phyloP scores from a whole-genome alignment of 2,113 vertebrate genomes.

The Thamnaconus septentrionalis region DNA sequence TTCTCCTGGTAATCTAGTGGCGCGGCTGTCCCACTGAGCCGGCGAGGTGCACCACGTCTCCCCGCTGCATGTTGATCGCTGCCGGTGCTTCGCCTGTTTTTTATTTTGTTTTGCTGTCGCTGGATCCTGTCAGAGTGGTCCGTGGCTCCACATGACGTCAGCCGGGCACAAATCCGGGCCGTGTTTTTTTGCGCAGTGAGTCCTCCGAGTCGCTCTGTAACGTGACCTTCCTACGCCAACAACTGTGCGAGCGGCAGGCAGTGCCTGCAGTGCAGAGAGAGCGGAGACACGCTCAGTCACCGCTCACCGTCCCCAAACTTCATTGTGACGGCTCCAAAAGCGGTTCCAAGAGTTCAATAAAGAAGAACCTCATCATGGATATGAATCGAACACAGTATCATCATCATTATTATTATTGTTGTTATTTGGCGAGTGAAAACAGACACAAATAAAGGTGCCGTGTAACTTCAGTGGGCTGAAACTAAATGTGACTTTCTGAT shows the following conservation, averaged over 20 bases:
- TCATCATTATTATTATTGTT: too few relatives aligned
- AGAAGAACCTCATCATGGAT: too few relatives aligned
- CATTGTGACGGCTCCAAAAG: too few relatives aligned
- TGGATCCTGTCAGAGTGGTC: slow-evolving; percentile 61
- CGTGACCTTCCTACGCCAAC: slow-evolving; percentile 68
- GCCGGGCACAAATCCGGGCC: slow-evolving; percentile 67
- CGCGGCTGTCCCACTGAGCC: slow-evolving; percentile 3
- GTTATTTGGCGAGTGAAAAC: too few relatives aligned
- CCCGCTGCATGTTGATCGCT: slow-evolving; percentile 26
- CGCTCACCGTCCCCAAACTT: not conserved
- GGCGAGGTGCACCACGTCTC: slow-evolving; percentile 21
- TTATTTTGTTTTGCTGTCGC: slow-evolving; percentile 1
- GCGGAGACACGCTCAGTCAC: not conserved
- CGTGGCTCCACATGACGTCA: slow-evolving; percentile 76
- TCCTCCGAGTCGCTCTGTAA: slow-evolving; percentile 45
- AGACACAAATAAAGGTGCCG: too few relatives aligned
- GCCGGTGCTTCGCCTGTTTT: slow-evolving; percentile 15
- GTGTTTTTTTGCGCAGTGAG: slow-evolving; percentile 76
- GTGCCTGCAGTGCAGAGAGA: slow-evolving; percentile 70
- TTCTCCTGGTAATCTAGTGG: not conserved
- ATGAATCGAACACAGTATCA: too few relatives aligned
- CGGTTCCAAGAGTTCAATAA: too few relatives aligned
- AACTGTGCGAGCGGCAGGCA: slow-evolving; percentile 31
- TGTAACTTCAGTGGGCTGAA: too few relatives aligned
- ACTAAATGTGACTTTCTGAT: too few relatives aligned